Evolutionary conservation across 2,888 invertebrate species (phyloP).

Genomic region (Branchellion lobata): DNA sequence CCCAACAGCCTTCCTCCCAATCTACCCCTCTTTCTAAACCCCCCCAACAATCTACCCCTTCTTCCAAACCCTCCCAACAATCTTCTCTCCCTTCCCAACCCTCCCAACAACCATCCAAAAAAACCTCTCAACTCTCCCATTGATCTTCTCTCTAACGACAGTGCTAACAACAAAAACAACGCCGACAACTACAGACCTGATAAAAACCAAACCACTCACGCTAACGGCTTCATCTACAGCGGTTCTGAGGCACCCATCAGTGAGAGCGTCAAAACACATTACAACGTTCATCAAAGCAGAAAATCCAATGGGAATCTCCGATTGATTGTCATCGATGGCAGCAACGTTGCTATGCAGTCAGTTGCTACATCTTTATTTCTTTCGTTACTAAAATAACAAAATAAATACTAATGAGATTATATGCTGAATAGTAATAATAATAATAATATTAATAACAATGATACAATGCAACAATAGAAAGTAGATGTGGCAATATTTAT

Average conservation of each 20-base stretch:
- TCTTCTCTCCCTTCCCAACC: background rate
- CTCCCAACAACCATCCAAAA: background rate
- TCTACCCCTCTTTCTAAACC: no score
- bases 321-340: constrained; percentile 30
- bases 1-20: no score
- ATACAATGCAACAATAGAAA: no score
- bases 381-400: background rate
- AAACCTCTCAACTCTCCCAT: background rate
- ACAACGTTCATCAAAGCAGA: no score
- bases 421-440: background rate
- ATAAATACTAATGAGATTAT: background rate
- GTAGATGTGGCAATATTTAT: no score
- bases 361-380: background rate
- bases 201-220: no score
- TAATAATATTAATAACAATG: background rate
- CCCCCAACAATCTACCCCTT: no score
- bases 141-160: background rate
- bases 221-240: no score
- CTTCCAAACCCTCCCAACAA: no score
- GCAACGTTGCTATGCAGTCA: constrained; percentile 34
- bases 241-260: no score
- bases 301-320: background rate
- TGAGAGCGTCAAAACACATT: no score
- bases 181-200: background rate
- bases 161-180: background rate